Base-by-base conservation (phyloP, 2,113 vertebrate genomes). In the Phaetusa simplex region DNA sequence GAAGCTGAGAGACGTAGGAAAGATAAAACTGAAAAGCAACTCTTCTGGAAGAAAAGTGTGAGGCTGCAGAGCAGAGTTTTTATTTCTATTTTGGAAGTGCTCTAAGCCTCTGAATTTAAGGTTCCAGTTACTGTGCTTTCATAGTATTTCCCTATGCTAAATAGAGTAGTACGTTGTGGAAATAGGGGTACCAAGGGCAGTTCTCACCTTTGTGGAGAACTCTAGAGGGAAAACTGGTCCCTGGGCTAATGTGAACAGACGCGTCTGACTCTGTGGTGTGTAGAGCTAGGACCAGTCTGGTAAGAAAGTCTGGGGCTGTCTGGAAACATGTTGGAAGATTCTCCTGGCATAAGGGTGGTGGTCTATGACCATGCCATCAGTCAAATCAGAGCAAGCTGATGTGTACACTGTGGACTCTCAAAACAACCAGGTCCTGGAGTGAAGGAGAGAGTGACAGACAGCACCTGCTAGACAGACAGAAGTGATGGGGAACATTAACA, bases 211-310 rank as follows among this genome's bases (percentile, higher is more conserved):
- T 73, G 14, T 36, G 59, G 26, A 42, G 67, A 83, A 0, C 21
- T 53, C 10, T 21, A 30, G 5, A n/a, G 8, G 26, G 11, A 47
- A 91, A 86, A n/a, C 14, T 64, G 26, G 5, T 62, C 12, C 27
- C 32, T 72, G 19, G 21, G 11, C 16, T 73, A 18, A n/a, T 14
- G 12, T 20, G 36, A 47, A 42, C 12, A 58, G 34, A 18, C 1
- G 3, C 0, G 1, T 26, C 89, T 77, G n/a, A 20, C 21, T 70
- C 47, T 1, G 0, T 30, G 20, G 9, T 43, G 20, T 52, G 16
- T 32, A 86, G 36, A 65, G 7, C 8, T 14, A 47, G 17, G 13
- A 49, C 6, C 8, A 6, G 6, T 19, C 18, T 67, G 27, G 34
- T 58, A n/a, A 42, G 36, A 40, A 59, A 38, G 3, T 47, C 38